Percentiles rank a stretch among this genome's conserved stretches.
phyloP scores from a whole-genome alignment of 2,888 invertebrate genomes.

The Diaprepes abbreviatus region DNA sequence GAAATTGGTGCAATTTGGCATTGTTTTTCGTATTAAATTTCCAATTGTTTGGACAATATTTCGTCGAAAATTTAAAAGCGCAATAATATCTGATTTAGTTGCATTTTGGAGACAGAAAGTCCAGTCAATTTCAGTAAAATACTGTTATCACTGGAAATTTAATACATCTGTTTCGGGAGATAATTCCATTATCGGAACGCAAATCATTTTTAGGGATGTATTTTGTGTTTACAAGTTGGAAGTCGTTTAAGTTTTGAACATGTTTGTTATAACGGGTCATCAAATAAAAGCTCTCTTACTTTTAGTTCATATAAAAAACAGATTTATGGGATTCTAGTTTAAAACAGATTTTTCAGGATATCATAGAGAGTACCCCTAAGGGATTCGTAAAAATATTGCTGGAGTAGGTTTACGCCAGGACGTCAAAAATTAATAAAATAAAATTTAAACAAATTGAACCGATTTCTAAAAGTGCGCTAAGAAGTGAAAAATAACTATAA shows the following conservation, averaged over 20 bases:
- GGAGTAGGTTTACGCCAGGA: no score
- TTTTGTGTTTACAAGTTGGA: not conserved
- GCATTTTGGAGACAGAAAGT: slow-evolving; percentile 38
- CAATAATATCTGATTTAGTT: slow-evolving; percentile 42
- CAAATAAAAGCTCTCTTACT: not conserved
- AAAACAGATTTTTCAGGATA: no score
- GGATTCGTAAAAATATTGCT: no score
- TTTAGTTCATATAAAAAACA: not conserved
- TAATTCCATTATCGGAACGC: slow-evolving; percentile 31
- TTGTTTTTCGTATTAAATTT: slow-evolving; percentile 28
- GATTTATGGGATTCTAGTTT: not conserved
- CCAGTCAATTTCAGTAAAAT: slow-evolving; percentile 41
- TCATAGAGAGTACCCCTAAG: no score
- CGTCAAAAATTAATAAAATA: no score
- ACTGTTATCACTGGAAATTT: slow-evolving; percentile 35
- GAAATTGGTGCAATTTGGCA: slow-evolving; percentile 27
- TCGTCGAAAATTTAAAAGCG: slow-evolving; percentile 41
- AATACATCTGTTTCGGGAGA: slow-evolving; percentile 32
- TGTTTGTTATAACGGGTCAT: not conserved
- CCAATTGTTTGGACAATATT: slow-evolving; percentile 38
- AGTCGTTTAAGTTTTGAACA: not conserved
- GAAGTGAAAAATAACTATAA: no score
- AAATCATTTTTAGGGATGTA: slow-evolving; percentile 17
- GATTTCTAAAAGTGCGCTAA: no score
- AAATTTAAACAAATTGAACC: no score